These are phyloP conservation scores for Spodoptera litura DNA, from an alignment of 1,140 invertebrate species.

Conservation along the genomic window DNA sequence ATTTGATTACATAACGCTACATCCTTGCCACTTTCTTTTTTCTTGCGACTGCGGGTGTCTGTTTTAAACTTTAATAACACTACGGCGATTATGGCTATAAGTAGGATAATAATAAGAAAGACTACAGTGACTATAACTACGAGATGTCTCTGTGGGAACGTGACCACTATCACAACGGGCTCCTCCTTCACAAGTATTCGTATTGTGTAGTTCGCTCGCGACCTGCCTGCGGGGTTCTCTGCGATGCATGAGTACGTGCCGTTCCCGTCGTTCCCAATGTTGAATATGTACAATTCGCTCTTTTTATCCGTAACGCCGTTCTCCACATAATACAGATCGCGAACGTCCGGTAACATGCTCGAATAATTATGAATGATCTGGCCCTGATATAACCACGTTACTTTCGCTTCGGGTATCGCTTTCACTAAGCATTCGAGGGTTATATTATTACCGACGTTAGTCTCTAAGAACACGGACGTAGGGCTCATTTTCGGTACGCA, in stretches of 20 bases:
- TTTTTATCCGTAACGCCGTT: slow-evolving; percentile 90
- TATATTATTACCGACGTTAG: slow-evolving; percentile 92
- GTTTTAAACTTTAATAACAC: slow-evolving; percentile 88
- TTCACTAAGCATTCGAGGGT: slow-evolving; percentile 92
- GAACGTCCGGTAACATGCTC: slow-evolving; percentile 87
- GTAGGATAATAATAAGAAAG: slow-evolving; percentile 87
- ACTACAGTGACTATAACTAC: slow-evolving; percentile 88
- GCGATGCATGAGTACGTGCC: slow-evolving; percentile 93
- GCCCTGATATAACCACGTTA: slow-evolving; percentile 93
- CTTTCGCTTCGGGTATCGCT: slow-evolving; percentile 91
- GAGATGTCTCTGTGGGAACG: slow-evolving; percentile 89
- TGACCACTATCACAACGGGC: slow-evolving; percentile 88
- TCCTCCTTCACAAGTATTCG: slow-evolving; percentile 91
- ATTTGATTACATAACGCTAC: slow-evolving; percentile 84
- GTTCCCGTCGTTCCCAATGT: slow-evolving; percentile 91
- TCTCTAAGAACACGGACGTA: slow-evolving; percentile 90
- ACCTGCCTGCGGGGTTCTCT: slow-evolving; percentile 92
- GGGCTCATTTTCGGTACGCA: slow-evolving; percentile 92
- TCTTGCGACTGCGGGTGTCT: slow-evolving; percentile 86
- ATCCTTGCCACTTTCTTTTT: slow-evolving; percentile 85
- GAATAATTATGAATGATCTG: slow-evolving; percentile 91
- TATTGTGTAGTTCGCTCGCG: slow-evolving; percentile 92
- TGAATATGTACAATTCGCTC: slow-evolving; percentile 91
- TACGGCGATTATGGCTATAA: slow-evolving; percentile 88
- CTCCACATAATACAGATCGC: slow-evolving; percentile 89